Evolutionary conservation across 1,140 invertebrate species (phyloP).

Genomic region (Trypoxylus dichotomus): DNA sequence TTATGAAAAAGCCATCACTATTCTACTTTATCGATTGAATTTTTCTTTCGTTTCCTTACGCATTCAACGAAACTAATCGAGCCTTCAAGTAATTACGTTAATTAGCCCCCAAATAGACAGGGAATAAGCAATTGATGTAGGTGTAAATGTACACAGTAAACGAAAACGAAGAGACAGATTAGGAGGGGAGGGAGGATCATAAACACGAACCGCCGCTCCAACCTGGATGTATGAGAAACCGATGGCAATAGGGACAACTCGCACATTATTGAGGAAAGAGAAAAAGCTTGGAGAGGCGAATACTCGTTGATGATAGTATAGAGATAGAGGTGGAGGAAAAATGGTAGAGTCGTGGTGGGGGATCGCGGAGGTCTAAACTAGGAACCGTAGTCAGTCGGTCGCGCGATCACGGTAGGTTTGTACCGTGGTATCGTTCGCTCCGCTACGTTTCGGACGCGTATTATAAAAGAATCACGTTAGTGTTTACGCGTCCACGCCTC

Average conservation of each 20-base stretch:
- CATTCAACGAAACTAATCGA: no score
- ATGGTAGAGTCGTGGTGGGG: constrained; percentile 29
- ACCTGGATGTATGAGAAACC: neutral
- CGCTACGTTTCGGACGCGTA: no score
- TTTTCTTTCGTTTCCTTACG: no score
- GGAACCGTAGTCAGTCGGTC: constrained; percentile 20
- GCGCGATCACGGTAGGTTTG: neutral
- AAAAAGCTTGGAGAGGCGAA: neutral
- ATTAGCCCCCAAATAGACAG: no score
- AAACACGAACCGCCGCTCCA: neutral
- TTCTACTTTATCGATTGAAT: no score
- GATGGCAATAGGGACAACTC: neutral
- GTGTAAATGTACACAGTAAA: no score
- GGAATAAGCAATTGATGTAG: no score
- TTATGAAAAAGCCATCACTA: no score
- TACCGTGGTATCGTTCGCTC: no score
- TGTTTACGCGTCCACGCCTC: constrained; percentile 30
- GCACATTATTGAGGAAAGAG: neutral
- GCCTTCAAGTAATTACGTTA: no score
- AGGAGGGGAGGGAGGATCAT: no score
- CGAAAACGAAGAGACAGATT: no score
- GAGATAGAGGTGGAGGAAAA: neutral
- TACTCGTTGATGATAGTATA: neutral
- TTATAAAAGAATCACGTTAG: neutral
- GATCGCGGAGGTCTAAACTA: neutral